Evolutionary conservation across 92 coral and sea anemone genomes (phyloP), one percentile per base, ranked within the genome.

Genomic region (Scolanthus callimorphus): DNA sequence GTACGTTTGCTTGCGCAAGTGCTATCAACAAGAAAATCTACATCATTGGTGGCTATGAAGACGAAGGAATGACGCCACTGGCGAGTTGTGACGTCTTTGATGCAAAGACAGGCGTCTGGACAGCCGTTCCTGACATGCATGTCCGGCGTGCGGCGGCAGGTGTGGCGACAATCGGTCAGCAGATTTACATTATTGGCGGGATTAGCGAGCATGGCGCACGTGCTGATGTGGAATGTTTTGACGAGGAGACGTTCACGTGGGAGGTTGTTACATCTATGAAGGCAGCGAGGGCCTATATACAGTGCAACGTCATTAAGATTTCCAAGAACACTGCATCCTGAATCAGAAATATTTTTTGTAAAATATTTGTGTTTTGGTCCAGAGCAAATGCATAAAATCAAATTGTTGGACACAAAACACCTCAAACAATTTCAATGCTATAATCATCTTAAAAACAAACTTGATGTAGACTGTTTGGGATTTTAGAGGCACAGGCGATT

Each of bases 121-220:
- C 59, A 29, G 29, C 70, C 3, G 51, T 89, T 55, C 82, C 85
- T 2, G 85, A 84, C 37, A 37, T 74, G n/a, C 51, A 63, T 28
- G 57, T 59, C 43, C 86, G 80, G 25, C 81, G 97, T 10, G 90
- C 88, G n/a, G 90, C 90, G 17, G 88, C 85, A 8, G 96, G 96
- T 3, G 58, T 89, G 39, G 53, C 82, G 0, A 65, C 58, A 8
- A 46, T 79, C 29, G 82, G 65, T 53, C 49, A 52, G 11, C 60
- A 31, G 65, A 78, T 88, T 17, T 88, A 78, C 17, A 66, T 83
- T 20, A 38, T 83, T 45, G 90, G 96, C 38, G 90, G 90, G 19
- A 81, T 77, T 28, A 73, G 71, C 25, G 65, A 81, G 31, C 54
- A 69, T 13, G 81, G 66, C 27, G 70, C 54, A 23, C 69, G 64